Conservation (phyloP, 2,888 invertebrate species). For the Phaedon cochleariae region DNA sequence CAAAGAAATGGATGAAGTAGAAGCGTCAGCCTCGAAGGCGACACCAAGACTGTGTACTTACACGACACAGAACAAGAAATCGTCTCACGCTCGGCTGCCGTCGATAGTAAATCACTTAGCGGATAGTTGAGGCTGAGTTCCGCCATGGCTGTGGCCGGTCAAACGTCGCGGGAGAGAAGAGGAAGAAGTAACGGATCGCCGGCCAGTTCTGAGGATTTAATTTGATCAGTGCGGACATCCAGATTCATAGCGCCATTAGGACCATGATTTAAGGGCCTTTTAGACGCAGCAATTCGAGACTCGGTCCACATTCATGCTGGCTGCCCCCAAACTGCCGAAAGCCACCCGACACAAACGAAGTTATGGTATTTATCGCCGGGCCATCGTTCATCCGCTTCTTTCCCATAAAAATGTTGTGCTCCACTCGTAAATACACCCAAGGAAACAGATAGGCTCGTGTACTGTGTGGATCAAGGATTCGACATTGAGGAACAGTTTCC, state of each 20-base stretch:
- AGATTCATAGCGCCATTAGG: slow-evolving; percentile 65
- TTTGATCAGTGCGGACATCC: slow-evolving; percentile 65
- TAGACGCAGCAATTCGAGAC: slow-evolving; percentile 55
- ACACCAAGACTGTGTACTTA: slow-evolving; percentile 26
- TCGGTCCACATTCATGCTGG: too few relatives aligned
- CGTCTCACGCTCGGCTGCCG: slow-evolving; percentile 27
- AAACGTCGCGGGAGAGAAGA: slow-evolving; percentile 47
- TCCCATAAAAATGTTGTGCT: slow-evolving; percentile 31
- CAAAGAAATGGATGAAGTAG: not conserved
- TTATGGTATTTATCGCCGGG: slow-evolving; percentile 39
- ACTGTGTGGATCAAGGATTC: too few relatives aligned
- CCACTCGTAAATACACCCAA: slow-evolving; percentile 17
- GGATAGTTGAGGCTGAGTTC: slow-evolving; percentile 20
- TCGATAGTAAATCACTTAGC: slow-evolving; percentile 47
- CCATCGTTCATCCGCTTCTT: slow-evolving; percentile 33
- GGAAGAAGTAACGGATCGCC: slow-evolving; percentile 53
- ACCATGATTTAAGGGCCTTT: slow-evolving; percentile 63
- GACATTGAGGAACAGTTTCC: too few relatives aligned
- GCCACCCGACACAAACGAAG: slow-evolving; percentile 39
- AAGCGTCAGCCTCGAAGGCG: slow-evolving; percentile 15
- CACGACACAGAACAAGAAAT: slow-evolving; percentile 27
- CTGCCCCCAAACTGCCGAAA: slow-evolving; percentile 35
- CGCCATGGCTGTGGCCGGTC: slow-evolving; percentile 53
- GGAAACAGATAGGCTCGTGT: slow-evolving; percentile 6
- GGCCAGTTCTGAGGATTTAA: slow-evolving; percentile 62